Conservation (phyloP, 2,797 vertebrate species). For the Brotula barbata region DNA sequence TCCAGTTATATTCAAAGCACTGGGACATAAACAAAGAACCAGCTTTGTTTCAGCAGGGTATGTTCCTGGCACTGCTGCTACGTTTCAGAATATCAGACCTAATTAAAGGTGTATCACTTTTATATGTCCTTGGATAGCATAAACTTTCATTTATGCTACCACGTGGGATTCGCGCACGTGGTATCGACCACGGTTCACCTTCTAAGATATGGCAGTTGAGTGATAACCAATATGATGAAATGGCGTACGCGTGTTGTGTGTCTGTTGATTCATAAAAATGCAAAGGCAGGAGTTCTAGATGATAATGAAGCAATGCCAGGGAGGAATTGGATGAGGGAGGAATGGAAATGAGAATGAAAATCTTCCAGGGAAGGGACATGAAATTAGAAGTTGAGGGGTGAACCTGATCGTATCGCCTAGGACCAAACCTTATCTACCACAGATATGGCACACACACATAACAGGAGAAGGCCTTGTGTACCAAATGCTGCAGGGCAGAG, state of each 20-base stretch:
- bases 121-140: constrained; percentile 47
- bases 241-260: background rate
- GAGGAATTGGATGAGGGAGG: constrained; percentile 1
- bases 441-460: constrained; percentile 75
- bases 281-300: constrained; percentile 31
- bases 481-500: constrained; percentile 69
- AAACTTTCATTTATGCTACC: constrained; percentile 27
- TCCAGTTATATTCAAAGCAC: constrained; percentile 52
- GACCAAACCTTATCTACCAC: constrained; percentile 61
- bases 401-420: constrained; percentile 71
- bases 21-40: constrained; percentile 58
- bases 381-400: constrained; percentile 53
- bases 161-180: constrained; percentile 26
- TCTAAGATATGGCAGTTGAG: constrained; percentile 20
- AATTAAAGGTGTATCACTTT: constrained; percentile 60
- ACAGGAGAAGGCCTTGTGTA: constrained; percentile 74
- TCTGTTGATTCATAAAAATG: constrained; percentile 37
- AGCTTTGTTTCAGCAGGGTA: constrained; percentile 40
- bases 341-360: constrained; percentile 48
- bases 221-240: constrained; percentile 33
- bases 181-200: constrained; percentile 24
- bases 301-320: constrained; percentile 38
- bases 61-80: constrained; percentile 37
- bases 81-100: constrained; percentile 42
- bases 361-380: constrained; percentile 50